Evolutionary conservation across 2,888 invertebrate genomes (phyloP), one percentile per base, ranked within the genome.

Genomic region (Sympetrum striolatum): DNA sequence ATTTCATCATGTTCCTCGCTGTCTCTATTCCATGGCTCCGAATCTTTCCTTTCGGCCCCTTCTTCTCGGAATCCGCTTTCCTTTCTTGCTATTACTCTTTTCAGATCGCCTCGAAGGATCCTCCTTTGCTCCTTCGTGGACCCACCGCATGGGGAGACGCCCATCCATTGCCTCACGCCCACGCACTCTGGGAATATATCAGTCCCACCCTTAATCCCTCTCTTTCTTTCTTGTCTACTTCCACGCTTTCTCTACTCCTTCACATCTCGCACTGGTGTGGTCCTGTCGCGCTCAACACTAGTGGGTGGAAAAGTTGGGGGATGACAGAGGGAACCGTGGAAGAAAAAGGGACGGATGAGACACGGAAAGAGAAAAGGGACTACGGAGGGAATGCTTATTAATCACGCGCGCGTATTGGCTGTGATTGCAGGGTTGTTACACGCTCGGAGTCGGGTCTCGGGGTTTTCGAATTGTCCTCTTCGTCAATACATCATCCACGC

Each of bases 71-170:
- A 53, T 25, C 15, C 25, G 3, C 73, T 25, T 22, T 73, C 22
- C 64, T 22, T 64, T n/a, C 22, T 10, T 22, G 10, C 22, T 22
- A 8, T 64, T 64, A 18, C 64, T 64, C 25, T 64, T 64, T n/a
- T 12, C 22, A 64, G 25, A 64, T 25, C 64, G 8, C 64, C 25
- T 25, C 25, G n/a, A n/a, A 64, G 64, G 22, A 18, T 60, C 60
- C 35, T 58, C 48, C 53, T 82, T 44, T 44, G 82, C 53, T 53
- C 82, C 53, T 58, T 58, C 82, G 53, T 15, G 86, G 86, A 86
- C 86, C 60, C 86, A 60, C 60, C 86, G 53, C 58, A 18, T 86
- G 86, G 37, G n/a, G 60, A 39, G 86, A 86, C 60, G 86, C 82
- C 82, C 58, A 53, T 12, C 12, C 37, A 15, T 22, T 37, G 53